These are phyloP conservation scores for Microtus californicus DNA, from an alignment of 2,797 vertebrate species.

Conservation along the genomic window DNA sequence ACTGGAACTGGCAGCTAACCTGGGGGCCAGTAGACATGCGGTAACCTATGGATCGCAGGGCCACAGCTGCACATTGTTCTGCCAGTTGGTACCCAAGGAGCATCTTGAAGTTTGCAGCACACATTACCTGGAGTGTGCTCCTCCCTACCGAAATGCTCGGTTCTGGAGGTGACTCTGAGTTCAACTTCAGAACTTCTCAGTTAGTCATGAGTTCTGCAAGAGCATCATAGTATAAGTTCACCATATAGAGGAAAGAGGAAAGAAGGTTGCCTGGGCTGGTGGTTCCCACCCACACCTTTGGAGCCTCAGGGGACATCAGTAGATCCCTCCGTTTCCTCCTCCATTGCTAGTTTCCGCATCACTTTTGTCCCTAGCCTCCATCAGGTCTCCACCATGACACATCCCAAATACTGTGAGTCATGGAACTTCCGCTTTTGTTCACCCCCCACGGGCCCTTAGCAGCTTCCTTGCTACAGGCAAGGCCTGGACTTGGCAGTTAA, in stretches of 20 bases:
- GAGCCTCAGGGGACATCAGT: not conserved
- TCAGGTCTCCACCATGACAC: not conserved
- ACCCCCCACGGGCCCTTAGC: not conserved
- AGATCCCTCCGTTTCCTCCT: not conserved
- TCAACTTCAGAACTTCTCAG: slow-evolving; percentile 50
- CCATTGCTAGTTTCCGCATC: not conserved
- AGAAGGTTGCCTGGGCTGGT: slow-evolving; percentile 7
- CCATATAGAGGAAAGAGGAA: not conserved
- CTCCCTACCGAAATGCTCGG: not conserved
- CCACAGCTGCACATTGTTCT: not conserved
- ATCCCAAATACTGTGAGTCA: not conserved
- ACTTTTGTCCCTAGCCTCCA: not conserved
- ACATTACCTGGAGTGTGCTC: not conserved
- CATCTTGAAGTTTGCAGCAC: not conserved
- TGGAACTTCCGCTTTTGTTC: not conserved
- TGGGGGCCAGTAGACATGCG: not conserved
- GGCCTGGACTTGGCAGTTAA: not conserved
- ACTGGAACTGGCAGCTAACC: not conserved
- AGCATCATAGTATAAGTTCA: not conserved
- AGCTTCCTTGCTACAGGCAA: not conserved
- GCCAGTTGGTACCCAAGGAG: not conserved
- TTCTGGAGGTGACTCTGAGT: slow-evolving; percentile 16
- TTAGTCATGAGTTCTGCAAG: slow-evolving; percentile 48
- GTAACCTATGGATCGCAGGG: not conserved
- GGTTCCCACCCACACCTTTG: not conserved